Evolutionary conservation across 1,140 invertebrate genomes (phyloP), one percentile per base, ranked within the genome.

Genomic region (Atta colombica): DNA sequence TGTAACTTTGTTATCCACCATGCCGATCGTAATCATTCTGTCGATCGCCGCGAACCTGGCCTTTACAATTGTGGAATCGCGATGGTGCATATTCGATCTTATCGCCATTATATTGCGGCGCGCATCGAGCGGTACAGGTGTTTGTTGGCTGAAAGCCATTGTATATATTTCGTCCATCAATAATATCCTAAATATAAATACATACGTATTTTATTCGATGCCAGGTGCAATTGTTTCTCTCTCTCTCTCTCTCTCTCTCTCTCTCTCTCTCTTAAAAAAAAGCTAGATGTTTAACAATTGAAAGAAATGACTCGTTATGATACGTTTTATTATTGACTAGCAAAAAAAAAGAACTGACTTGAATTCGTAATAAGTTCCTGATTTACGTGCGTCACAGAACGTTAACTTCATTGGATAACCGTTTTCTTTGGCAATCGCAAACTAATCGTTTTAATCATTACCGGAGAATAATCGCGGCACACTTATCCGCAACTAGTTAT

Each of bases 121-220:
- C 78, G 77, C 31, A 88, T 88, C 88, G 75, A 18, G 8, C 75
- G 25, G 74, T 63, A 86, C 88, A 89, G 88, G 87, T 89, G 88
- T 88, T 28, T 35, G 16, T 45, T 58, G 45, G 12, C 45, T 74
- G 49, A 81, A 55, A 49, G 25, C 66, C 31, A 88, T 77, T 81
- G 31, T 81, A 28, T 66, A 8, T 81, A 85, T 77, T 60, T 63
- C 72, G 82, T 63, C 1, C 63, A 69, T 58, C 49, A 51, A 81
- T 71, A 69, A 71, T 71, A n/a, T 14, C 31, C 16, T n/a, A 25
- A 69, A 71, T 28, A 58, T 81, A 58, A 81, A 81, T 58, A 81
- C 10, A 81, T 45, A 81, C 10, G 16, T 18, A 53, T 55, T 21
- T 55, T 58, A 28, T 5, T 39, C 21, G 16, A 28, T 49, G 18